Evolutionary conservation across 2,113 vertebrate species (phyloP).

Genomic region (Uria lomvia): DNA sequence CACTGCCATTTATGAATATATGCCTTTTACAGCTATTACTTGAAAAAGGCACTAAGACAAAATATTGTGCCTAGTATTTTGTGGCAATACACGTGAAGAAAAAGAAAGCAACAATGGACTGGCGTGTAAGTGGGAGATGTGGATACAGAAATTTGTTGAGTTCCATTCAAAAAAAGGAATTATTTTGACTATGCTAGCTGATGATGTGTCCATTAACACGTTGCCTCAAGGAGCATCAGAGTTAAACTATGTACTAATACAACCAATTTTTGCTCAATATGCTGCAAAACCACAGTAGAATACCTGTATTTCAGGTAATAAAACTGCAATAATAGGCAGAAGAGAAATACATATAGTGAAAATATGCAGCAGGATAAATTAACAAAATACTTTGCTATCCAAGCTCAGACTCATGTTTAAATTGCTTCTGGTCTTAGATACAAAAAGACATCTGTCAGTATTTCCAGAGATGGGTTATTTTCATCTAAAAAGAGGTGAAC

Average conservation of each 20-base stretch:
- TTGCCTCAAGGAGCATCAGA: not conserved
- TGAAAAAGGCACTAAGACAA: not conserved
- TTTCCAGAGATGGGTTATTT: not conserved
- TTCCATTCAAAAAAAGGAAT: not conserved
- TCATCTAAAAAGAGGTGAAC: not conserved
- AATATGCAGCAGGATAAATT: not conserved
- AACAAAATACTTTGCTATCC: not conserved
- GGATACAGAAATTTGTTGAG: not conserved
- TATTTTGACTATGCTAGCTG: not conserved
- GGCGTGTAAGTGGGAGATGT: not conserved
- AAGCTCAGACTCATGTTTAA: not conserved
- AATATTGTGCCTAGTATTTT: not conserved
- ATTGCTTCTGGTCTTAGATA: not conserved
- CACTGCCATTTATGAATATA: not conserved
- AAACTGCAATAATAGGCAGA: not conserved
- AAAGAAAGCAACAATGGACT: not conserved
- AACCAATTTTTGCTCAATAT: not conserved
- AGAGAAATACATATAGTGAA: not conserved
- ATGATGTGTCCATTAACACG: not conserved
- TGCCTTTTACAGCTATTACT: not conserved
- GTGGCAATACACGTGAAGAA: not conserved
- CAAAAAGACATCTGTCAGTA: not conserved
- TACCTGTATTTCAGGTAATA: not conserved
- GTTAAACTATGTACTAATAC: not conserved
- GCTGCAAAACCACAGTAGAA: not conserved